Evolutionary conservation across 1,140 invertebrate species (phyloP), one percentile per base, ranked within the genome.

Genomic region (Drosophila micromelanica): DNA sequence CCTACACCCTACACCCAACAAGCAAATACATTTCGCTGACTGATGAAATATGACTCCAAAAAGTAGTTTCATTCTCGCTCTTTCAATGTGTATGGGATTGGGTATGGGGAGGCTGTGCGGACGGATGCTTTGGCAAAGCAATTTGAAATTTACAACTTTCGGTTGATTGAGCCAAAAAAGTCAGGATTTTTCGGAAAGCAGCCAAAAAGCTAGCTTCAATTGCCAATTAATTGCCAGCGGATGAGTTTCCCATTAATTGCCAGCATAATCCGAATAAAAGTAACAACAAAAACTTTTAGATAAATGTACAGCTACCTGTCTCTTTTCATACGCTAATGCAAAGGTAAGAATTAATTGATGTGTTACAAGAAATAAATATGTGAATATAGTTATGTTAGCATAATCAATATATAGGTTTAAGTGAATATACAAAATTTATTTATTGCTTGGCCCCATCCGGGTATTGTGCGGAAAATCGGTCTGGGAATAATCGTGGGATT

Each of bases 101-200:
- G 23, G 30, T 13, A 7, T 15, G 56, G 2, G n/a, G n/a, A 9
- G 23, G 6, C 20, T 38, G 56, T 35, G 57, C 12, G 48, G 13
- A 23, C 12, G 48, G 13, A 23, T 23, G 20, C 20, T 11, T 51
- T 52, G 37, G 23, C 54, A 73, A 68, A 68, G 70, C 65, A 73
- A 68, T 73, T 73, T 68, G 64, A 73, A 71, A 68, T 73, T 73
- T 73, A 68, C 70, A 73, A 73, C 70, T 73, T 73, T 73, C 55
- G 63, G 55, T 61, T 68, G 70, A 68, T 73, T 73, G 63, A 73
- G 49, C 70, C 48, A 48, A 27, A 20, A 46, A 38, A 40, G 17
- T 23, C 7, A 48, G 13, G 32, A 43, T 35, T 64, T 56, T 55
- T 55, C 35, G 6, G 42, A 12, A 11, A 13, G 15, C 23, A 20